A percentile compares a stretch with the other conserved stretches of the same genome.
Evolutionary conservation across 2,797 vertebrate species (phyloP).

Genomic region (Sebastes melanostomus): DNA sequence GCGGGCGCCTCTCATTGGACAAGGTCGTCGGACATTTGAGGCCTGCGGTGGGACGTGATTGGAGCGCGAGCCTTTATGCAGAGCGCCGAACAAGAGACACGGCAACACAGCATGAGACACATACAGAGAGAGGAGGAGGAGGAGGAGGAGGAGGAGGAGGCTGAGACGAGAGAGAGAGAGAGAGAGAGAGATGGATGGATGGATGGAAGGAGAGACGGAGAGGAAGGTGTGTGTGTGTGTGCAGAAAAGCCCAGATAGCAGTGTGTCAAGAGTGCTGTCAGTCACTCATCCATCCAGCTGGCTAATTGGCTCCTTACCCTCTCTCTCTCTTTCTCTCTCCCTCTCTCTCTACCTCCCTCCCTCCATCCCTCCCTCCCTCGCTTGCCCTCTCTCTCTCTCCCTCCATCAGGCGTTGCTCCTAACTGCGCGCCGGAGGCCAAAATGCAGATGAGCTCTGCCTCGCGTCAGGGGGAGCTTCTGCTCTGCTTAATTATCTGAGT

Average conservation of each 20-base stretch:
- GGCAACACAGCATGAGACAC: conserved; percentile 47
- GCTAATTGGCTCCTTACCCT: conserved; percentile 99
- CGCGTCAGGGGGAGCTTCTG: conserved; percentile 87
- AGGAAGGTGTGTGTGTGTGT: conserved; percentile 2
- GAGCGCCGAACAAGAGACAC: conserved; percentile 59
- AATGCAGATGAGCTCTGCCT: conserved; percentile 95
- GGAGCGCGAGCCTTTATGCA: conserved; percentile 26
- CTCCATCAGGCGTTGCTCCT: conserved; percentile 99
- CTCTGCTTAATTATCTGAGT: conserved; percentile 99
- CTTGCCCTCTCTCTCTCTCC: conserved; percentile 72
- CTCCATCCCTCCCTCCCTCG: conserved; percentile 38
- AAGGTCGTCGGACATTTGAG: conserved; percentile 55
- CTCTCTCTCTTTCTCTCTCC: conserved; percentile 33
- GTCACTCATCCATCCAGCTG: conserved; percentile 99
- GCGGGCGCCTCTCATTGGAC: conserved; percentile 55
- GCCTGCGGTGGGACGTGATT: conserved; percentile 38
- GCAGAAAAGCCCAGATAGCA: conserved; percentile 89
- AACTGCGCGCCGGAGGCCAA: conserved; percentile 99
- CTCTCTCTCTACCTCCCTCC: conserved; percentile 15
- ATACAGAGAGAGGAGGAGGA: conserved; percentile 35
- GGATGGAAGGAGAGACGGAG: conserved; percentile 59
- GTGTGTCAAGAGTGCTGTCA: conserved; percentile 93
- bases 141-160: conserved; percentile 7
- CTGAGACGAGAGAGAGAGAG: conserved; percentile 11
- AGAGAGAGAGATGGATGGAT: conserved; percentile 31